These are phyloP conservation scores for Xenentodon cancila DNA, from an alignment of 2,797 vertebrate genomes.

Conservation along the genomic window DNA sequence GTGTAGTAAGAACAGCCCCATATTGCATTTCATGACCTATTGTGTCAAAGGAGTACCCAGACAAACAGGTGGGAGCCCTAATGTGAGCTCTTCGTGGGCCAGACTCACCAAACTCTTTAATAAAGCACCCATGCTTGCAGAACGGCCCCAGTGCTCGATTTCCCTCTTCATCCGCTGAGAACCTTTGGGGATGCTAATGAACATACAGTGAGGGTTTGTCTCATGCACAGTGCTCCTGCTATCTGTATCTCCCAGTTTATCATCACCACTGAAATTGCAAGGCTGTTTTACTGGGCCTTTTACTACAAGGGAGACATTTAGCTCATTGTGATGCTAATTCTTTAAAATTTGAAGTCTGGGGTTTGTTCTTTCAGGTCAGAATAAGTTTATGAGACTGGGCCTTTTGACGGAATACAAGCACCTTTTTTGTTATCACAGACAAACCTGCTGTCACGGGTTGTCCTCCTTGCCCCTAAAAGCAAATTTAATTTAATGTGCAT, in stretches of 20 bases:
- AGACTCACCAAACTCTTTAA: constrained; percentile 81
- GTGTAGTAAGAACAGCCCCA: constrained; percentile 70
- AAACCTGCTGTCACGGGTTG: constrained; percentile 57
- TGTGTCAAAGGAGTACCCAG: constrained; percentile 79
- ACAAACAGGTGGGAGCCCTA: constrained; percentile 90
- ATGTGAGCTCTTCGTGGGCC: constrained; percentile 81
- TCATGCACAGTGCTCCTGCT: constrained; percentile 69
- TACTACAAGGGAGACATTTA: constrained; percentile 75
- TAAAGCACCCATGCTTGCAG: constrained; percentile 85
- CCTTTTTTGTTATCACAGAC: constrained; percentile 66
- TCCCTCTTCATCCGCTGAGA: constrained; percentile 76
- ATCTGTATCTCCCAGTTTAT: constrained; percentile 75
- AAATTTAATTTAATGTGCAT: constrained; percentile 82
- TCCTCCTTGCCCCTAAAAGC: constrained; percentile 63
- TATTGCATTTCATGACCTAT: constrained; percentile 86
- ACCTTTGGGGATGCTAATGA: constrained; percentile 73
- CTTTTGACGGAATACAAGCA: constrained; percentile 65
- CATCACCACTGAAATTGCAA: constrained; percentile 80
- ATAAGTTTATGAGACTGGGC: constrained; percentile 65
- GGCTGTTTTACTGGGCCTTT: constrained; percentile 73
- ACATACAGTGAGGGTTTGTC: constrained; percentile 79
- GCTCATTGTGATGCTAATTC: constrained; percentile 83
- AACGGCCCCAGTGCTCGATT: constrained; percentile 73
- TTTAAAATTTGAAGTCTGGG: constrained; percentile 75
- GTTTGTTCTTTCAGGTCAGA: constrained; percentile 73